A percentile compares a stretch with the other conserved stretches of the same genome.
Evolutionary conservation across 2,888 invertebrate genomes (phyloP).

Genomic region (Cephus sareptanus): DNA sequence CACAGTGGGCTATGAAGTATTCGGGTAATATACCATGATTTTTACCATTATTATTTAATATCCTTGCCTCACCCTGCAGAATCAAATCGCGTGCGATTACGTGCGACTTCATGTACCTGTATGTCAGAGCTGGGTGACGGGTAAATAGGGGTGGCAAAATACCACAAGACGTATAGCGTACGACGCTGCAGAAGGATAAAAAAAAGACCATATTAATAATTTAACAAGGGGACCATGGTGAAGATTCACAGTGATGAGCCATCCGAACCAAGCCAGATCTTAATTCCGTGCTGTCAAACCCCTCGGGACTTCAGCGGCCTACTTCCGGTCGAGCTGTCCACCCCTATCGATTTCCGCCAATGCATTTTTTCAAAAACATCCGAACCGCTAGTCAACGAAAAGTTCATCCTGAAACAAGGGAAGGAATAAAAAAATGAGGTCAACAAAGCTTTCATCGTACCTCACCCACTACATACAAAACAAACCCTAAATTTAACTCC

Average conservation of each 20-base stretch:
- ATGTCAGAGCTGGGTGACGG: not conserved
- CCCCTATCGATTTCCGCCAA: slow-evolving; percentile 38
- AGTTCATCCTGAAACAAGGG: not conserved
- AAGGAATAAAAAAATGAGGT: not conserved
- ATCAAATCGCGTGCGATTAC: not conserved
- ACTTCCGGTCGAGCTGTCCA: slow-evolving; percentile 43
- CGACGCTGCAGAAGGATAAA: not conserved
- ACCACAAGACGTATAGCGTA: not conserved
- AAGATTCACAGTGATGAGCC: not conserved
- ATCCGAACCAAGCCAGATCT: not conserved
- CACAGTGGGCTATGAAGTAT: not conserved
- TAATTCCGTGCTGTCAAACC: slow-evolving; percentile 25
- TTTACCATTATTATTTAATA: not conserved
- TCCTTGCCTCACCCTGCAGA: not conserved
- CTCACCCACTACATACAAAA: not conserved
- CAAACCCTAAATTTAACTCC: not conserved
- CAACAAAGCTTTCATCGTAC: not conserved
- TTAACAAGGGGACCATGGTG: not conserved
- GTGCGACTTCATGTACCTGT: not conserved
- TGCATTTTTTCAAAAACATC: slow-evolving; percentile 38
- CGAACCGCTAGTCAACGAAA: slow-evolving; percentile 7
- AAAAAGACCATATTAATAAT: not conserved
- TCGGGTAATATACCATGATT: not conserved
- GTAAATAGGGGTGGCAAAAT: not conserved
- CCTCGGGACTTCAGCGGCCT: slow-evolving; percentile 32